Base-by-base conservation (phyloP, 2,888 invertebrate genomes). In the Rhimphoctona megacephalus region DNA sequence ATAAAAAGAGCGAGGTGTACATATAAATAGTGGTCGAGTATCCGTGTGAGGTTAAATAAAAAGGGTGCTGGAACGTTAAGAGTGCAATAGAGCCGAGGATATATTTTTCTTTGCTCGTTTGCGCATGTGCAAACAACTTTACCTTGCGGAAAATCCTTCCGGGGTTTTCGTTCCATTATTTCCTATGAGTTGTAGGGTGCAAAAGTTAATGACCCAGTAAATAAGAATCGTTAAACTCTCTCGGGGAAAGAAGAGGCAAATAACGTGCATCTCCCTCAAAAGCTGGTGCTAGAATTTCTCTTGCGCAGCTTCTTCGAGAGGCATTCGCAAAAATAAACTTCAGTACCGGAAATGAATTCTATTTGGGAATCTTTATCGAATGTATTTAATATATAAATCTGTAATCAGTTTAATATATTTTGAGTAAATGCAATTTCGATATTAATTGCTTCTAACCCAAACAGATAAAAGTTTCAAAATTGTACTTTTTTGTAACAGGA, bases 181-280 rank as follows among this genome's bases (percentile, higher is more conserved):
- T 78, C 67, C 82, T 77, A 73, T 85, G 85, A 80, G 76, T 83
- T 86, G 85, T 80, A 76, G 81, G 85, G 83, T 79, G 57, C 87
- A 87, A 85, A 88, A 87, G 83, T 86, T 86, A 88, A 88, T 87
- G 88, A 81, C 77, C 88, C 85, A 69, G 88, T 87, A 85, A 85
- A 88, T 89, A 87, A 78, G 85, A 85, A 85, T 84, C 83, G 85
- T 85, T 85, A 78, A 83, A 81, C 83, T 81, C 43, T 80, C 36
- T 67, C 64, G 74, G 67, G 52, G 57, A 74, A 67, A 49, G 11
- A 57, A 54, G 25, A 25, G 52, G 36, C 19, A 54, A 46, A 49
- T 36, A 6, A 39, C 25, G 39, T 39, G 39, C 22, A 36, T 81
- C 64, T 25, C 5, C 36, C 39, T 9, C 49, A 25, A 81, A 54